Evolutionary conservation across 2,113 vertebrate genomes (phyloP).

Genomic region (Conger conger): DNA sequence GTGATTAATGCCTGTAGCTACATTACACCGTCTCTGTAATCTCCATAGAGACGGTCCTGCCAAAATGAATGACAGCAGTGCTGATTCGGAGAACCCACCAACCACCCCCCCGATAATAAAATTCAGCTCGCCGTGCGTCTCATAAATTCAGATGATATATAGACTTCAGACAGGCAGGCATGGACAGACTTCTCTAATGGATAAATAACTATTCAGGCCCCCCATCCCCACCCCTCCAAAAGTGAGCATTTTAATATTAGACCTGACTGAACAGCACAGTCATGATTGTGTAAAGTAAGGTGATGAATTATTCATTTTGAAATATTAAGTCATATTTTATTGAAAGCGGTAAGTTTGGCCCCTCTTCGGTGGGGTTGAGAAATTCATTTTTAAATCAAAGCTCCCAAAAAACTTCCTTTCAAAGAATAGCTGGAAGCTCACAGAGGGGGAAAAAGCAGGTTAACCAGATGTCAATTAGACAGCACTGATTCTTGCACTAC

Average conservation of each 20-base stretch:
- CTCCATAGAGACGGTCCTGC: background rate
- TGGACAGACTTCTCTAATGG: constrained; percentile 1
- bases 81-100: background rate
- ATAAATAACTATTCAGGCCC: background rate
- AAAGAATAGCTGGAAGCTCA: background rate
- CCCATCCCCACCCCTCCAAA: background rate
- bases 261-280: constrained; percentile 13
- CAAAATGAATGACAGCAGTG: background rate
- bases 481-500: background rate
- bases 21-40: background rate
- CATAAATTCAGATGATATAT: constrained; percentile 16
- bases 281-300: constrained; percentile 21
- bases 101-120: background rate
- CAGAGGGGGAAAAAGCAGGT: background rate
- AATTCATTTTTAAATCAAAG: background rate
- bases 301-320: constrained; percentile 34
- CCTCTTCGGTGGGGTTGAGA: background rate
- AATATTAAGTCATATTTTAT: constrained; percentile 32
- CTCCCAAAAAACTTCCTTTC: background rate
- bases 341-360: constrained; percentile 25
- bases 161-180: no score
- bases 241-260: constrained; percentile 18
- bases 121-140: background rate
- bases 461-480: background rate
- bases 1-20: constrained; percentile 9